Conservation (phyloP, 2,888 invertebrate genomes). For the Thalpophila matura region DNA sequence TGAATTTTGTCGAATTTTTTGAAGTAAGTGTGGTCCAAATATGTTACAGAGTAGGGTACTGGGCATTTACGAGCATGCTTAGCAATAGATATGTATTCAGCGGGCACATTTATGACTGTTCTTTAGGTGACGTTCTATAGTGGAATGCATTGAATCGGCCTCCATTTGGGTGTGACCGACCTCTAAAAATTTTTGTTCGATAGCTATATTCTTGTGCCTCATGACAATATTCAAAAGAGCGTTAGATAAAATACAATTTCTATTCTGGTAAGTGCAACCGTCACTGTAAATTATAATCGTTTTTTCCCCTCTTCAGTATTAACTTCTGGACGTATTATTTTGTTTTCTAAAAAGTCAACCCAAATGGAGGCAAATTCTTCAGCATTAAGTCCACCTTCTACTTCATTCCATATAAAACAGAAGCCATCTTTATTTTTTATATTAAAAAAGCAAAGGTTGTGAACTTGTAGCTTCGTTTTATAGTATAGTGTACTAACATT, state of each 20-base stretch:
- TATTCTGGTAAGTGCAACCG: conserved; percentile 14
- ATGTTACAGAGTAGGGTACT: conserved; percentile 1
- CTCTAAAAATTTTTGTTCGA: conserved; percentile 4
- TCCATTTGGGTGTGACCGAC: conserved; percentile 1
- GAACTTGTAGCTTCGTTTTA: conserved; percentile 32
- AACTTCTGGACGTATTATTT: conserved; percentile 10
- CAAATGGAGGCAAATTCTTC: conserved; percentile 28
- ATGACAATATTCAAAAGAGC: conserved; percentile 4
- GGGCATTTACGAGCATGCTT: conserved; percentile 5
- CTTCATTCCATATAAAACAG: conserved; percentile 31
- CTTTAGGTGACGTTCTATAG: conserved; percentile 8
- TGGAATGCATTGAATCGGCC: conserved; percentile 16
- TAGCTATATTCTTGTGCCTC: too few relatives aligned
- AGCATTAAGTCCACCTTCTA: conserved; percentile 27
- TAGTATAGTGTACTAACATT: conserved; percentile 25
- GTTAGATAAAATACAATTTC: conserved; percentile 21
- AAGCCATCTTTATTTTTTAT: too few relatives aligned
- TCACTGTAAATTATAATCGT: neutral
- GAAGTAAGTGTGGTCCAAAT: conserved; percentile 4
- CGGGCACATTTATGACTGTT: conserved; percentile 22
- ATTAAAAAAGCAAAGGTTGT: conserved; percentile 22
- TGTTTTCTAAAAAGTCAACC: too few relatives aligned
- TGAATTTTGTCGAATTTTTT: conserved; percentile 10
- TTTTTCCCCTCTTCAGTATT: neutral
- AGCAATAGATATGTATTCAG: conserved; percentile 27